phyloP scores from a whole-genome alignment of 2,888 invertebrate genomes.

The Drosophila algonquin region DNA sequence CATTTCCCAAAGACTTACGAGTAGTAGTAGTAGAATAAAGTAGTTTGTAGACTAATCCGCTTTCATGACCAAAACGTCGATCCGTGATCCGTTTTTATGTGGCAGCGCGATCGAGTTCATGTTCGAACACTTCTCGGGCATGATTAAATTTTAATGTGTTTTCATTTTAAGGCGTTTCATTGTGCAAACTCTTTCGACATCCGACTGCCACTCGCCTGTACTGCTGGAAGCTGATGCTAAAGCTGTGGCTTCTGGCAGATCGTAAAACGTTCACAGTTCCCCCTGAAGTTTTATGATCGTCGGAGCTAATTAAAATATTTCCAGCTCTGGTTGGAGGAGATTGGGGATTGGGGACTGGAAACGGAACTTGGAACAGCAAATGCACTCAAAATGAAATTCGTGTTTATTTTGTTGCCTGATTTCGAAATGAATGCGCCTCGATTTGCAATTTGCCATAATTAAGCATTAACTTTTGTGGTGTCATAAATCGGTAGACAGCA shows the following conservation, averaged over 20 bases:
- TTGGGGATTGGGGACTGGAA: neutral
- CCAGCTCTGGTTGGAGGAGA: constrained; percentile 4
- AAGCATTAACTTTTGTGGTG: constrained; percentile 63
- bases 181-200: constrained; percentile 47
- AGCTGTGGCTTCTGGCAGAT: constrained; percentile 62
- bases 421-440: constrained; percentile 12
- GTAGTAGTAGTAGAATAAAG: constrained; percentile 4
- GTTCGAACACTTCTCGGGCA: constrained; percentile 9
- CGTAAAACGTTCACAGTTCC: constrained; percentile 39
- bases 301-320: constrained; percentile 47
- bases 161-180: constrained; percentile 69
- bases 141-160: constrained; percentile 62
- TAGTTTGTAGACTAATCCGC: constrained; percentile 41
- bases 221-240: constrained; percentile 19
- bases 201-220: constrained; percentile 13
- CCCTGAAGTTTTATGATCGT: constrained; percentile 43
- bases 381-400: constrained; percentile 62
- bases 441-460: constrained; percentile 80
- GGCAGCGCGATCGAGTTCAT: constrained; percentile 32
- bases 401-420: constrained; percentile 67
- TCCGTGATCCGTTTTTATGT: constrained; percentile 50
- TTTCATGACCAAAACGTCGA: constrained; percentile 39
- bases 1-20: neutral
- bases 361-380: constrained; percentile 46
- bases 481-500: constrained; percentile 48